Evolutionary conservation across 1,140 invertebrate species (phyloP).

Genomic region (Lepidurus apus): DNA sequence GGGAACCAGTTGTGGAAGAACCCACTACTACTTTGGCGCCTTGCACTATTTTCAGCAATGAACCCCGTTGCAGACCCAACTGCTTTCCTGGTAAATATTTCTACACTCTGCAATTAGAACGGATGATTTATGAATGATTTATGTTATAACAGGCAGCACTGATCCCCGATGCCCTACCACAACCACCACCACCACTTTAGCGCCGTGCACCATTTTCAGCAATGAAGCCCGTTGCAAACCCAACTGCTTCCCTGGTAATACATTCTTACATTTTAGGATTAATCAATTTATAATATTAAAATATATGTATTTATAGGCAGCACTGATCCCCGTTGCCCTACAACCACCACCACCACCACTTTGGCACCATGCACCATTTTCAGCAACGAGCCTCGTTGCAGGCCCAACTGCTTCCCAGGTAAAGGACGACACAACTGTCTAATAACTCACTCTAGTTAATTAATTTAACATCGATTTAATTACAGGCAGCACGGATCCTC

Average conservation of each 20-base stretch:
- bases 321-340: not conserved
- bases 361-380: not conserved
- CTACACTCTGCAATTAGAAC: not conserved
- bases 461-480: not conserved
- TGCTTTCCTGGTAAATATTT: not conserved
- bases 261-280: too few relatives aligned
- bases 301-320: conserved; percentile 10
- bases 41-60: not conserved
- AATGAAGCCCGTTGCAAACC: not conserved
- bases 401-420: not conserved
- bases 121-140: not conserved
- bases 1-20: conserved; percentile 9
- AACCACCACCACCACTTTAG: not conserved
- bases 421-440: not conserved
- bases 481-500: conserved; percentile 22
- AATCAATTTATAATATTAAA: not conserved
- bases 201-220: not conserved
- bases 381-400: not conserved
- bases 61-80: conserved; percentile 16
- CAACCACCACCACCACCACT: not conserved
- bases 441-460: too few relatives aligned
- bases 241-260: not conserved
- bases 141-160: conserved; percentile 1
- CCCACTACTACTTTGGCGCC: conserved; percentile 15
- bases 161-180: not conserved